Percentiles rank a stretch among this genome's conserved stretches.
Evolutionary conservation across 2,797 vertebrate species (phyloP).

Genomic region (Cyprinella venusta): DNA sequence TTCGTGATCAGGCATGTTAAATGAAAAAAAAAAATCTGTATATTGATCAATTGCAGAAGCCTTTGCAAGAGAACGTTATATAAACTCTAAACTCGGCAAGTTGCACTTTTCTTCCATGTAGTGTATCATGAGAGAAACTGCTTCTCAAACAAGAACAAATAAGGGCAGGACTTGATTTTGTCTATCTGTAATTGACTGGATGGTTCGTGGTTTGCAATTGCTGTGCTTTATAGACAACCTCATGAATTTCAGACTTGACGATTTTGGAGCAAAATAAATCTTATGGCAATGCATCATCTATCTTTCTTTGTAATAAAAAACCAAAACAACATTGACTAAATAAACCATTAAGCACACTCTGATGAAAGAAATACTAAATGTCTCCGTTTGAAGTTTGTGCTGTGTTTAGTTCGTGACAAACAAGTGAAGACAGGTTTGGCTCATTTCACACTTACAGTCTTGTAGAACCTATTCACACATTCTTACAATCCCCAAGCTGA

Average conservation of each 20-base stretch:
- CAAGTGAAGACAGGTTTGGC: constrained; percentile 41
- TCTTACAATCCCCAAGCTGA: constrained; percentile 33
- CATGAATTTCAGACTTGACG: background rate
- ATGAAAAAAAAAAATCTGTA: background rate
- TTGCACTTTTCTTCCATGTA: background rate
- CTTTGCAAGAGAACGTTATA: background rate
- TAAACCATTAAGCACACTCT: background rate
- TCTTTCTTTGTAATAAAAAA: background rate
- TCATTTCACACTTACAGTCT: constrained; percentile 40
- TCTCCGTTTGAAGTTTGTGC: background rate
- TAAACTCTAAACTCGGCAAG: background rate
- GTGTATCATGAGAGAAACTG: background rate
- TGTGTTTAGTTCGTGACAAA: constrained; percentile 31
- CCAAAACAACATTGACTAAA: background rate
- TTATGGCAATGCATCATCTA: background rate
- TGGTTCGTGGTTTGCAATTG: background rate
- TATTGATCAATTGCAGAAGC: background rate
- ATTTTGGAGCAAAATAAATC: background rate
- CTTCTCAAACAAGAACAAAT: background rate
- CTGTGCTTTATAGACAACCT: background rate
- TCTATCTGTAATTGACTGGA: background rate
- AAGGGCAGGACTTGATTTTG: background rate
- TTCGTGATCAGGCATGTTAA: constrained; percentile 20
- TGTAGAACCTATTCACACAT: constrained; percentile 39
- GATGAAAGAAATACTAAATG: background rate